Percentiles rank a stretch among this genome's conserved stretches.
phyloP scores from a whole-genome alignment of 53 echinoderm and acorn worm genomes.

The Arbacia lixula region DNA sequence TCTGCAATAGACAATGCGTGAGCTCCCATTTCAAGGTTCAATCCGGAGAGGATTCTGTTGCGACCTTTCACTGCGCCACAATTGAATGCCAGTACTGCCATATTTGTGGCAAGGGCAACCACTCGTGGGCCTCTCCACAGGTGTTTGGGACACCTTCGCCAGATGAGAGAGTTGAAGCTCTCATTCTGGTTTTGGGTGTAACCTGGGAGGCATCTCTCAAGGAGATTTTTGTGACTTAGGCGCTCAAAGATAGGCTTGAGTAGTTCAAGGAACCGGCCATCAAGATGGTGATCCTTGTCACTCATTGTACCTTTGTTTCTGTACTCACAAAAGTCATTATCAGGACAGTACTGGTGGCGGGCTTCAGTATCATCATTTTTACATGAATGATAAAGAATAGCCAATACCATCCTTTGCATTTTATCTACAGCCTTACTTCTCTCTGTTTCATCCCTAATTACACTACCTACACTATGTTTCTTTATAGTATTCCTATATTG shows the following conservation, averaged over 20 bases:
- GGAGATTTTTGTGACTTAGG: conserved; percentile 30
- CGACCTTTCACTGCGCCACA: conserved; percentile 32
- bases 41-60: not conserved
- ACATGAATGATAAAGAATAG: conserved; percentile 32
- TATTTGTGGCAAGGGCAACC: conserved; percentile 16
- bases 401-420: conserved; percentile 23
- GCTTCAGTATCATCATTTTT: conserved; percentile 18
- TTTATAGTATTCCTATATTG: conserved; percentile 33
- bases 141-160: conserved; percentile 58
- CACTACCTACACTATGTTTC: not conserved
- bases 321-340: conserved; percentile 21
- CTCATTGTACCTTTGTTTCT: conserved; percentile 26
- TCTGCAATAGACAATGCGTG: not conserved
- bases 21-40: conserved; percentile 32
- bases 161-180: conserved; percentile 48
- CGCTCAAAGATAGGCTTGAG: conserved; percentile 39
- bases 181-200: conserved; percentile 65
- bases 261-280: conserved; percentile 37
- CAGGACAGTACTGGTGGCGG: conserved; percentile 47
- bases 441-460: not conserved
- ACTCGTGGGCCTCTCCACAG: conserved; percentile 51
- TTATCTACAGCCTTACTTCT: conserved; percentile 4
- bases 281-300: conserved; percentile 47
- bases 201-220: conserved; percentile 48
- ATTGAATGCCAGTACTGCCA: conserved; percentile 49